Evolutionary conservation across 2,113 vertebrate species (phyloP), one percentile per base, ranked within the genome.

Genomic region (Leucoraja erinaceus): DNA sequence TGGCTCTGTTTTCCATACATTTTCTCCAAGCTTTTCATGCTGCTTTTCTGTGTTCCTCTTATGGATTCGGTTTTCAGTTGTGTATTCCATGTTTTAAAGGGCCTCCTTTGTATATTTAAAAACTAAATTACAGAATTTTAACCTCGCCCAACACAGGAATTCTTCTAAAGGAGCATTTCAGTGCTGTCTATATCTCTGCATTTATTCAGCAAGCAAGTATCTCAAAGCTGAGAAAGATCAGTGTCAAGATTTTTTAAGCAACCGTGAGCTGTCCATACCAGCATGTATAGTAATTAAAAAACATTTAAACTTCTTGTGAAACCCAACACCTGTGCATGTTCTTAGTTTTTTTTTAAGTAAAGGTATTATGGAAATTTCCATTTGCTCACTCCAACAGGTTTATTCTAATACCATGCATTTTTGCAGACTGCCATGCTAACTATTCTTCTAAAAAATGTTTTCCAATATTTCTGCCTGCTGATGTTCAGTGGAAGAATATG

Each of bases 401-500:
- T 90, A 20, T 68, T 72, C 47, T 70, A 33, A 72, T 72, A 72
- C 74, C 11, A 91, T 91, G 90, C 90, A 91, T 20, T 54, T 91
- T 72, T 91, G 90, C 90, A 91, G 38, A 22, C 74, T 72, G 90
- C 68, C n/a, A 31, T 28, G 7, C 66, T 72, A 25, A 54, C 68
- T 74, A 25, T 54, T 47, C 63, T 38, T 79, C 70, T 91, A 91
- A 72, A 91, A 38, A 72, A 47, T 91, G 90, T 47, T 91, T 91
- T 91, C 90, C 90, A 72, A 91, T 91, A 68, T 72, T 91, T 72
- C 66, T 91, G 66, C 90, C 90, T 91, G 25, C 66, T 54, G 33
- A 10, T 54, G 33, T 54, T 91, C 66, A 72, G 25, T 91, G 33
- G 33, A 91, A 91, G 66, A 91, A 72, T 91, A 68, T 66, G 63